These are phyloP conservation scores for Xanthorhoe designata DNA, from an alignment of 2,888 invertebrate species.

Conservation along the genomic window DNA sequence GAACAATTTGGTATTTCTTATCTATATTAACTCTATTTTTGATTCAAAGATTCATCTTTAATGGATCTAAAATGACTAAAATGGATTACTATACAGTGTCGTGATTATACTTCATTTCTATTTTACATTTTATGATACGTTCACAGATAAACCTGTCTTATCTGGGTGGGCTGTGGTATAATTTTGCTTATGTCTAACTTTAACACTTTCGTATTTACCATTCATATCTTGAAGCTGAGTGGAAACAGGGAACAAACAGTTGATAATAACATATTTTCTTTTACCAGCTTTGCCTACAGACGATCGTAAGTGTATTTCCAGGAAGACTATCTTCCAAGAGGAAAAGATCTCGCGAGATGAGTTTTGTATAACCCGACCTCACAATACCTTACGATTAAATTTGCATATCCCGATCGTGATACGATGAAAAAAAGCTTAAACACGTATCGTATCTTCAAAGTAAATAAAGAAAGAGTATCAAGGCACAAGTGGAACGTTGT, in stretches of 20 bases:
- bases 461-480: constrained; percentile 10
- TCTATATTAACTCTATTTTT: neutral
- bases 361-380: constrained; percentile 31
- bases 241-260: too few relatives aligned
- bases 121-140: too few relatives aligned
- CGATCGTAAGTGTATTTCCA: constrained; percentile 4
- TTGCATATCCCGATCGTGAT: constrained; percentile 38
- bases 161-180: too few relatives aligned
- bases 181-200: too few relatives aligned
- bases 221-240: too few relatives aligned
- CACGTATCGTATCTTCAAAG: constrained; percentile 15
- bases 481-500: neutral
- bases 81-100: too few relatives aligned
- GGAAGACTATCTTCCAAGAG: constrained; percentile 25
- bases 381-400: constrained; percentile 41
- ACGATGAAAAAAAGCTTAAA: constrained; percentile 26
- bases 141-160: too few relatives aligned
- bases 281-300: neutral
- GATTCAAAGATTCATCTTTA: too few relatives aligned
- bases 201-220: too few relatives aligned
- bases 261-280: neutral
- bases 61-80: too few relatives aligned
- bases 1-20: neutral
- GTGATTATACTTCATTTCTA: too few relatives aligned
- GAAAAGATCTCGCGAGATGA: constrained; percentile 39